Evolutionary conservation across 2,888 invertebrate species (phyloP), one percentile per base, ranked within the genome.

Genomic region (Isoperla grammatica): DNA sequence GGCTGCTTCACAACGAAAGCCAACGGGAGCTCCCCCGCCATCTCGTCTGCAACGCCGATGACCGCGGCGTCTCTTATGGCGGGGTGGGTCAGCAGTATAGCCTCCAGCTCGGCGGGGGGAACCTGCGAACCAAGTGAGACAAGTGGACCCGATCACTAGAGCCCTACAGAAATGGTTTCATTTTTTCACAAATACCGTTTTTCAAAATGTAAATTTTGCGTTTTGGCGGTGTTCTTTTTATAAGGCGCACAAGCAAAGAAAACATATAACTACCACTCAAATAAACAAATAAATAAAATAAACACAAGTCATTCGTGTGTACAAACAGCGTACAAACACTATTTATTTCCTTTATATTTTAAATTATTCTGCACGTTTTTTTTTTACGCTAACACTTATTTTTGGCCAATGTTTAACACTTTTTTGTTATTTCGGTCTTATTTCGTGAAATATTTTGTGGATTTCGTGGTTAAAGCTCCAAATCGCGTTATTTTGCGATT

Each of bases 101-200:
- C 85, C 74, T 95, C 95, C 40, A 95, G 74, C 75, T 95, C 94
- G 1, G 93, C 92, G 2, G 94, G 94, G 0, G 93, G 87, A 40
- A 90, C 88, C 81, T 90, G 86, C 1, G 48, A 5, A 42, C n/a
- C n/a, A n/a, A n/a, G n/a, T 49, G 1, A n/a, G n/a, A n/a, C n/a
- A n/a, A n/a, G n/a, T n/a, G n/a, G n/a, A 22, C n/a, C 22, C 12
- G 23, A 11, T 6, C 3, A 20, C 13, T 37, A 9, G 37, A n/a
- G n/a, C n/a, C n/a, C n/a, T n/a, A n/a, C n/a, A n/a, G n/a, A n/a
- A n/a, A n/a, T n/a, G n/a, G n/a, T 37, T 37, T 37, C 8, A 37
- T 9, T 11, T 37, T 37, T 37, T 8, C 37, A 8, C 8, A 11
- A 11, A 9, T 37, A 37, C 37, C 37, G 11, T 11, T 9, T 9